Evolutionary conservation across 2,113 vertebrate genomes (phyloP).

Genomic region (Dolichallabes microphthalmus): DNA sequence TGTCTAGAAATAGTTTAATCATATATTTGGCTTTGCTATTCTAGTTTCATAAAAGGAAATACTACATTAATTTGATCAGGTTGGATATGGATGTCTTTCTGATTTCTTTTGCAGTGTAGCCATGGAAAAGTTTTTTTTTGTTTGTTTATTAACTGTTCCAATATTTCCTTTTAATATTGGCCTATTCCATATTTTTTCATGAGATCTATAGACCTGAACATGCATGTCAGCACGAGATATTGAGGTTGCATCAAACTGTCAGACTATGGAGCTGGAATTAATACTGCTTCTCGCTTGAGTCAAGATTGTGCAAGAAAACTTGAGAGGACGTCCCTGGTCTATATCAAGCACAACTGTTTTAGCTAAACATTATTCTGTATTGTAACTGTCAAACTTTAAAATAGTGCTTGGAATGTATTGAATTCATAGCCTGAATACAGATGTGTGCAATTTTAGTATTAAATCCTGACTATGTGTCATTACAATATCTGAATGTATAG

Average conservation of each 20-base stretch:
- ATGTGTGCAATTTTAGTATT: background rate
- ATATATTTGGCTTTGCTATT: too few relatives aligned
- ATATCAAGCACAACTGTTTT: background rate
- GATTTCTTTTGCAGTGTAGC: background rate
- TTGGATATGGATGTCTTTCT: background rate
- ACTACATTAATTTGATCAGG: too few relatives aligned
- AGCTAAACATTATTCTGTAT: background rate
- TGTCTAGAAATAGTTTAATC: too few relatives aligned
- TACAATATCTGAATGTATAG: background rate
- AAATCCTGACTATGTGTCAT: background rate
- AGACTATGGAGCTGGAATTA: background rate
- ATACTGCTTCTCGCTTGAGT: background rate
- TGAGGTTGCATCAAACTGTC: background rate
- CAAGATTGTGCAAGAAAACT: background rate
- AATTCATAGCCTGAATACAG: background rate
- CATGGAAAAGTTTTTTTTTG: background rate
- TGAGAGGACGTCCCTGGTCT: background rate
- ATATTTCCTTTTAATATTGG: background rate
- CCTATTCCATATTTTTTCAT: background rate
- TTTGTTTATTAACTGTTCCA: background rate
- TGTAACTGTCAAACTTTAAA: background rate
- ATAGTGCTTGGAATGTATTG: background rate
- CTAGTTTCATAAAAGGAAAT: too few relatives aligned
- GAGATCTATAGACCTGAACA: background rate
- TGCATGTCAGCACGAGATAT: background rate